phyloP scores from a whole-genome alignment of 23 tunicate species.

The Oikopleura vanhoeffeni region DNA sequence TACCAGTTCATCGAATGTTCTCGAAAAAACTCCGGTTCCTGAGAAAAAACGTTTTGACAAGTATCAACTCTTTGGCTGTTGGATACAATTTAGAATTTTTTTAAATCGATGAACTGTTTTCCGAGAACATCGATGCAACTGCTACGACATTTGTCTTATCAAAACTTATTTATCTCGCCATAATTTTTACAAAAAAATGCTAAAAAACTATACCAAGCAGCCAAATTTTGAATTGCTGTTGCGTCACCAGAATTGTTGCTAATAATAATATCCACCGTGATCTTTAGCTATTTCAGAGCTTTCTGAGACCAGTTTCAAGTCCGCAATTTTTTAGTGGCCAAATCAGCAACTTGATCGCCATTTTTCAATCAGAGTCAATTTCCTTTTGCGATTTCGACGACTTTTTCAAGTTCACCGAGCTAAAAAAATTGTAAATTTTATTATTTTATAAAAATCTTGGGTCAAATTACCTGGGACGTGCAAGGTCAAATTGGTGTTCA shows the following conservation, averaged over 20 bases:
- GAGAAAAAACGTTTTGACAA: too few species aligned
- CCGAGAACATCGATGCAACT: too few species aligned
- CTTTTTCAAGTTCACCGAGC: slow-evolving; percentile 56
- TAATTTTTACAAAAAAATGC: neutral
- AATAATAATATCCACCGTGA: slow-evolving; percentile 57
- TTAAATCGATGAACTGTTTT: too few species aligned
- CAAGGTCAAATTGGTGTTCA: slow-evolving; percentile 88
- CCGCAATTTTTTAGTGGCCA: slow-evolving; percentile 77
- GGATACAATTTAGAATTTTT: too few species aligned
- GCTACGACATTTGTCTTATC: too few species aligned
- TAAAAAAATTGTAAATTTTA: too few species aligned
- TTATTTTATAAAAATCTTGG: neutral
- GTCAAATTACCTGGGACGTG: slow-evolving; percentile 17
- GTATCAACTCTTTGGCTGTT: too few species aligned
- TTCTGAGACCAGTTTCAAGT: slow-evolving; percentile 71
- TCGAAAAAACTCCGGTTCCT: too few species aligned
- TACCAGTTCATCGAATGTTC: too few species aligned
- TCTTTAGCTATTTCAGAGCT: slow-evolving; percentile 52
- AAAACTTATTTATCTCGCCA: too few species aligned
- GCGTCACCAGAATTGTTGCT: slow-evolving; percentile 74
- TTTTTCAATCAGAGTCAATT: slow-evolving; percentile 80
- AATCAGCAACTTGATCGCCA: slow-evolving; percentile 93
- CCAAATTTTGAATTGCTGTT: slow-evolving; percentile 43
- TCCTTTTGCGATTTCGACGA: slow-evolving; percentile 71
- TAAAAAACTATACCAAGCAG: slow-evolving; percentile 15